Conservation (phyloP, 2,888 invertebrate species). For the Marronus borbonicus region DNA sequence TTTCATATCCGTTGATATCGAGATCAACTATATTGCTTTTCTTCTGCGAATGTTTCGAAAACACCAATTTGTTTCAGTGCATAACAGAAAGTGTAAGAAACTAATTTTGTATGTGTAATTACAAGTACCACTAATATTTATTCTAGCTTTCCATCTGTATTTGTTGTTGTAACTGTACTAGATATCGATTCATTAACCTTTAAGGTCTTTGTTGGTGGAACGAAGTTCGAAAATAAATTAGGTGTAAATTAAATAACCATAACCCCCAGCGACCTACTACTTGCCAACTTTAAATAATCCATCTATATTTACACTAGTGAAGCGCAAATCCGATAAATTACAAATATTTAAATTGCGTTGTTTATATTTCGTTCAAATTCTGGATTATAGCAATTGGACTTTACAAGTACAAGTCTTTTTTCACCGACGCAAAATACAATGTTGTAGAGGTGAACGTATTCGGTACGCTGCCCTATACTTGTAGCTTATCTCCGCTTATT, state of each 20-base stretch:
- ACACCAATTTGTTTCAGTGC: not conserved
- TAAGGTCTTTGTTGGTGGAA: constrained; percentile 32
- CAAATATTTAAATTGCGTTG: constrained; percentile 26
- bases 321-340: constrained; percentile 28
- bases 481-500: too few relatives aligned
- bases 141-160: constrained; percentile 58
- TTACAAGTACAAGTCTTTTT: not conserved
- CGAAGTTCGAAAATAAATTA: constrained; percentile 29
- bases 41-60: too few relatives aligned
- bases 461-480: not conserved
- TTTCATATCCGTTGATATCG: too few relatives aligned
- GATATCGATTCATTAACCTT: constrained; percentile 63
- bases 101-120: constrained; percentile 11
- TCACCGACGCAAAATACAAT: not conserved
- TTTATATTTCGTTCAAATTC: not conserved
- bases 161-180: constrained; percentile 61
- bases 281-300: constrained; percentile 27
- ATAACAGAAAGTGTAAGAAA: not conserved
- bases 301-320: constrained; percentile 37
- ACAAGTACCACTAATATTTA: constrained; percentile 39
- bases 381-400: not conserved
- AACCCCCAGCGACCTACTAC: constrained; percentile 33
- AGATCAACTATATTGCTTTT: too few relatives aligned
- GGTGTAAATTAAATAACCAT: constrained; percentile 42
- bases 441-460: not conserved